These are phyloP conservation scores for Eira barbara DNA, from an alignment of 2,113 vertebrate genomes.

Conservation along the genomic window DNA sequence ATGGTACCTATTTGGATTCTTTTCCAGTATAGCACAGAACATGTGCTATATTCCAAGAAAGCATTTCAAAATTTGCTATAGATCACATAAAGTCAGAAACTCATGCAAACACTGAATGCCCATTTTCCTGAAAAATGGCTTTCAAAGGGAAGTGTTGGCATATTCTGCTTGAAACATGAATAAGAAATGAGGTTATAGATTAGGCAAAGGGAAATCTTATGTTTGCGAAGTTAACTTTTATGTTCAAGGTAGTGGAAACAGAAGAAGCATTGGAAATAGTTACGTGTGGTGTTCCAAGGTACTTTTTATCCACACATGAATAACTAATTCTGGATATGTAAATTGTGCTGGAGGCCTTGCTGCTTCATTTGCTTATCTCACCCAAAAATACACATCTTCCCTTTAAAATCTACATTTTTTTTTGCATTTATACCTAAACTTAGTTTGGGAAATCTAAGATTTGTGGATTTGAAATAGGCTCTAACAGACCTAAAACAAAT, in stretches of 20 bases:
- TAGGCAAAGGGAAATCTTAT: conserved; percentile 16
- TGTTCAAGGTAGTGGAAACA: not conserved
- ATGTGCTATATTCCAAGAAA: not conserved
- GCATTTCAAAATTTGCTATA: not conserved
- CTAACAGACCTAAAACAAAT: not conserved
- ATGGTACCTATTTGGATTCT: not conserved
- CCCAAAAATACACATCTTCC: not conserved
- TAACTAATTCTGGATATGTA: not conserved
- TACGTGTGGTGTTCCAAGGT: not conserved
- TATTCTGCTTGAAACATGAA: conserved; percentile 37
- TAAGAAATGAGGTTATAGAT: conserved; percentile 42
- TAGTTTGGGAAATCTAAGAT: not conserved
- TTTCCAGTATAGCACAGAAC: not conserved
- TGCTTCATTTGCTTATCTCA: not conserved
- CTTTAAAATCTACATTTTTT: not conserved
- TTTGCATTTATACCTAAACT: not conserved
- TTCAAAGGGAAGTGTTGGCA: not conserved
- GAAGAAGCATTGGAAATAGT: not conserved
- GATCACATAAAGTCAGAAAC: not conserved
- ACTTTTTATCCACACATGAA: not conserved
- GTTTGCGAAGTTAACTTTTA: conserved; percentile 12
- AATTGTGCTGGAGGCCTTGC: not conserved
- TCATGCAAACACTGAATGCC: not conserved
- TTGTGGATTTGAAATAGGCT: not conserved
- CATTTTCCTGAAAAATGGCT: conserved; percentile 2